Evolutionary conservation across 2,888 invertebrate species (phyloP), one percentile per base, ranked within the genome.

Genomic region (Cyaniris semiargus): DNA sequence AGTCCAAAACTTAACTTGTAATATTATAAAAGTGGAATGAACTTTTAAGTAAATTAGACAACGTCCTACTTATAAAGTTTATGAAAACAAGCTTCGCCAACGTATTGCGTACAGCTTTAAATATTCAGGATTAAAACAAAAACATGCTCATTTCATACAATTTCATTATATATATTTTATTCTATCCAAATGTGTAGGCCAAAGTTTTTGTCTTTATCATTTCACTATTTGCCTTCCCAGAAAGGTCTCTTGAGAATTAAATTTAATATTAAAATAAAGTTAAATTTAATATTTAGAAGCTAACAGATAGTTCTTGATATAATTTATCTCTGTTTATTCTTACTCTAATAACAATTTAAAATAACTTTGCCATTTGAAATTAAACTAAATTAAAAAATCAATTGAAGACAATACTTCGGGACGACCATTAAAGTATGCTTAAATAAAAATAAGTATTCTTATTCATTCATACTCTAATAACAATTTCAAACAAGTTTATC

Each of bases 1-100:
- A 1, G 15, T 66, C 27, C 31, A 27, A 27, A 27, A 27, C 23
- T 27, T 21, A 15, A 66, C 23, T 66, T 66, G 60, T 27, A 27
- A 66, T 60, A 23, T 18, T 60, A 23, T 18, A 66, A 60, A 66
- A 66, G 27, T 21, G 27, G 27, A 27, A 66, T 15, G 66, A 18
- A 66, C 66, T 66, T 66, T 66, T 66, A 31, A 18, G 31, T 66
- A 18, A 66, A 66, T 66, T 66, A 31, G 66, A 66, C 66, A 27
- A 66, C 66, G 27, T 66, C 66, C 66, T 66, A 66, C 66, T 66
- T 66, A 18, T 27, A 27, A 31, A 66, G 66, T 31, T 66, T 18
- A 15, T 66, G 23, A 66, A 15, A 66, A 27, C 13, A 66, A 5
- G 66, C 5, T 31, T 23, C 60, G 27, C 60, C 60, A 21, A 21